A percentile compares a stretch with the other conserved stretches of the same genome.
phyloP scores from a whole-genome alignment of 1,140 invertebrate species.

The Drosophila carrolli region DNA sequence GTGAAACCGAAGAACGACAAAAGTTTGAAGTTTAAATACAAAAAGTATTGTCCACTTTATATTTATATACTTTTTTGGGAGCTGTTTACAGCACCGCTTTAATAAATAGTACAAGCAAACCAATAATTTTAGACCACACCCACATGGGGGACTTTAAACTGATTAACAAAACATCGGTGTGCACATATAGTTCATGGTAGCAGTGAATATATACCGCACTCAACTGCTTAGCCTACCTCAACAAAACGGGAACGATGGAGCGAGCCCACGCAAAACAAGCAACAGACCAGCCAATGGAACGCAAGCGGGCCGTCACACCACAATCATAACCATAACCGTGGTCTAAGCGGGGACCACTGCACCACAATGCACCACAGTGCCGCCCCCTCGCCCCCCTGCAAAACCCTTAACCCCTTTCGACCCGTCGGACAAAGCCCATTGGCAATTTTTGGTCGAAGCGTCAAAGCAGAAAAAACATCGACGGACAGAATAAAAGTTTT shows the following conservation, averaged over 20 bases:
- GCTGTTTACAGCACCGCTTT: neutral
- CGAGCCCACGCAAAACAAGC: slow-evolving; percentile 58
- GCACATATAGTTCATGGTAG: slow-evolving; percentile 23
- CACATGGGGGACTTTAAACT: slow-evolving; percentile 39
- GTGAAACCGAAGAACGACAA: no score
- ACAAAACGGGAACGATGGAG: slow-evolving; percentile 33
- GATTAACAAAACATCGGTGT: slow-evolving; percentile 51
- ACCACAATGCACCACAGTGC: slow-evolving; percentile 13
- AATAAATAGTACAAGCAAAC: neutral
- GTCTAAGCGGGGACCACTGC: slow-evolving; percentile 31
- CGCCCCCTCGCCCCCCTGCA: neutral
- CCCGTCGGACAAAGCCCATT: slow-evolving; percentile 54
- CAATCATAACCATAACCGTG: slow-evolving; percentile 71
- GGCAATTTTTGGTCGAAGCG: slow-evolving; percentile 75
- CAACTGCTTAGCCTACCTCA: slow-evolving; percentile 75
- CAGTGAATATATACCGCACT: slow-evolving; percentile 37
- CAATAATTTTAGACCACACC: slow-evolving; percentile 46
- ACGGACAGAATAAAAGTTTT: slow-evolving; percentile 73
- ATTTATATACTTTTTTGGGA: no score
- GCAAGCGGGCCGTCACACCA: slow-evolving; percentile 63
- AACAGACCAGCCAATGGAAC: slow-evolving; percentile 74
- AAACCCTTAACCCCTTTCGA: slow-evolving; percentile 2
- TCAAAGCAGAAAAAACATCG: slow-evolving; percentile 81
- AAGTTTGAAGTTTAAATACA: no score
- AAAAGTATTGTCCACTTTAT: no score